Conservation (phyloP, 2,113 vertebrate species). For the Aphyosemion australe region DNA sequence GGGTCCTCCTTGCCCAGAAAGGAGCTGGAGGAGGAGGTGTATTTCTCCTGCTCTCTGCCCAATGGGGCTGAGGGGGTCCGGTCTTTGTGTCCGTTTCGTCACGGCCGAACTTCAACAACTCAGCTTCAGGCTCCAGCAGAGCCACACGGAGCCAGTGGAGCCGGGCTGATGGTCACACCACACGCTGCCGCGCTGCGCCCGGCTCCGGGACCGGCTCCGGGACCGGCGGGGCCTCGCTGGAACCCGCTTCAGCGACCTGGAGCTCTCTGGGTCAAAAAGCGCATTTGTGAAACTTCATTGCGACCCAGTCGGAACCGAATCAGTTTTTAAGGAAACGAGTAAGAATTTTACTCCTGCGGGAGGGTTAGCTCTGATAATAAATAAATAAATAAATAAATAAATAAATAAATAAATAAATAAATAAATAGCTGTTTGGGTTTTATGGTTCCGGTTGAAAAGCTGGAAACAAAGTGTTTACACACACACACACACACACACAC, state of each 20-base stretch:
- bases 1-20: constrained; percentile 3
- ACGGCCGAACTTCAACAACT: constrained; percentile 56
- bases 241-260: neutral
- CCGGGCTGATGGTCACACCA: too few relatives aligned
- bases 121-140: constrained; percentile 19
- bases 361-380: too few relatives aligned
- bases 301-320: too few relatives aligned
- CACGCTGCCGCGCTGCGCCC: too few relatives aligned
- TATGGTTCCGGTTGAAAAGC: neutral
- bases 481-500: too few relatives aligned
- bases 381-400: too few relatives aligned
- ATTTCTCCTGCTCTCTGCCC: constrained; percentile 32
- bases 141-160: too few relatives aligned
- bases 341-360: neutral
- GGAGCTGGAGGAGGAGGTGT: constrained; percentile 11
- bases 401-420: too few relatives aligned
- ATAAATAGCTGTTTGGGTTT: neutral
- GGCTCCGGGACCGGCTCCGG: too few relatives aligned
- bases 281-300: too few relatives aligned
- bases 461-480: too few relatives aligned
- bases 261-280: too few relatives aligned
- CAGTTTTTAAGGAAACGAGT: neutral
- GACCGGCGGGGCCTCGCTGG: neutral
- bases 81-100: constrained; percentile 57
- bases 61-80: constrained; percentile 32